These are phyloP conservation scores for Drosophila eohydei DNA, from an alignment of 2,888 invertebrate genomes.

Conservation along the genomic window DNA sequence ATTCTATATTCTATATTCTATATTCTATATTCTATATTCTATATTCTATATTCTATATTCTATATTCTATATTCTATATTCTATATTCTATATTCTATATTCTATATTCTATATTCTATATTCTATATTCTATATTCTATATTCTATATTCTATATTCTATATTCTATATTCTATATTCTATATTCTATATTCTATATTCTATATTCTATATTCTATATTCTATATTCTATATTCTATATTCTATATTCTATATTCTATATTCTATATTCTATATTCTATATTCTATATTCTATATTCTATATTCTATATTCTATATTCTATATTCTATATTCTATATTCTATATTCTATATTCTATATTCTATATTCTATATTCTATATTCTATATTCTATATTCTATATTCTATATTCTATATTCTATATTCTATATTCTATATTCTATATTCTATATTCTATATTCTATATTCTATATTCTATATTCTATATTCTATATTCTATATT, in stretches of 20 bases:
- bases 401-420: slow-evolving; percentile 1
- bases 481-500: no score
- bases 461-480: no score
- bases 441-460: neutral
- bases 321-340: slow-evolving; percentile 9
- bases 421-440: neutral
- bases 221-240: slow-evolving; percentile 2
- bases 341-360: slow-evolving; percentile 7
- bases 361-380: slow-evolving; percentile 2
- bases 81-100: slow-evolving; percentile 2
- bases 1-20: slow-evolving; percentile 1
- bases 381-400: slow-evolving; percentile 2
- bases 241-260: slow-evolving; percentile 3
- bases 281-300: slow-evolving; percentile 6
- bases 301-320: slow-evolving; percentile 5
- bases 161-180: slow-evolving; percentile 6
- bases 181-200: slow-evolving; percentile 6
- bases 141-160: slow-evolving; percentile 5
- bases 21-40: slow-evolving; percentile 8
- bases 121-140: slow-evolving; percentile 2
- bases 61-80: slow-evolving; percentile 6
- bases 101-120: slow-evolving; percentile 1
- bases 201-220: slow-evolving; percentile 7
- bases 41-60: slow-evolving; percentile 8
- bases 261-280: slow-evolving; percentile 8